A percentile compares a stretch with the other conserved stretches of the same genome.
Evolutionary conservation across 2,888 invertebrate species (phyloP).

Genomic region (Drosophila koepferae): DNA sequence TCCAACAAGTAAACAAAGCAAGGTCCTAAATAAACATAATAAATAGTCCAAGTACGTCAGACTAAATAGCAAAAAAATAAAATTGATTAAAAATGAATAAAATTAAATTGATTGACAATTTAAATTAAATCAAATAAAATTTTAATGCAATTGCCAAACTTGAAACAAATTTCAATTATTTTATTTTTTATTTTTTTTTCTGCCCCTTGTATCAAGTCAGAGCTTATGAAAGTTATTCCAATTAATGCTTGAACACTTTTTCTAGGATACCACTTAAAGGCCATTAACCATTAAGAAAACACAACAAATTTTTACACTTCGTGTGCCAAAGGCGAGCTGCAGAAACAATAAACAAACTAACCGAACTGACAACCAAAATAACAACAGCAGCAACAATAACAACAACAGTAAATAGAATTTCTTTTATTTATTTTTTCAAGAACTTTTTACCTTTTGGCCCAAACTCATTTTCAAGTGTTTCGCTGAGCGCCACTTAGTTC

Average conservation of each 20-base stretch:
- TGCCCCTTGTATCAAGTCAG: background rate
- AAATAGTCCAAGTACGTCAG: too few relatives aligned
- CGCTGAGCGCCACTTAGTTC: conserved; percentile 67
- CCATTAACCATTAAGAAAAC: conserved; percentile 74
- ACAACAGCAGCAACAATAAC: conserved; percentile 34
- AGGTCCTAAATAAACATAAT: conserved; percentile 79
- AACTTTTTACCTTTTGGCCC: conserved; percentile 73
- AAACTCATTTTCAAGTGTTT: conserved; percentile 74
- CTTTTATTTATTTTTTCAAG: conserved; percentile 74
- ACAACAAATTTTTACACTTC: conserved; percentile 71
- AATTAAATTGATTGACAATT: background rate
- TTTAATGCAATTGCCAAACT: background rate
- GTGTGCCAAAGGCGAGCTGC: conserved; percentile 50
- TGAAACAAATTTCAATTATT: background rate
- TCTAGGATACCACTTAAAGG: conserved; percentile 53
- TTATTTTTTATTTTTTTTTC: background rate
- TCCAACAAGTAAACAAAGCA: conserved; percentile 62
- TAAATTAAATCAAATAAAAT: background rate
- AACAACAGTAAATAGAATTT: conserved; percentile 52
- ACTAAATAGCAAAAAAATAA: conserved; percentile 55
- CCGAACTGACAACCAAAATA: conserved; percentile 41
- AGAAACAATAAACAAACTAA: conserved; percentile 52
- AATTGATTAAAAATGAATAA: conserved; percentile 81
- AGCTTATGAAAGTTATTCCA: conserved; percentile 66
- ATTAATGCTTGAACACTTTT: conserved; percentile 68